phyloP scores from a whole-genome alignment of 2,113 vertebrate genomes.

The Benitochromis conjunctus region DNA sequence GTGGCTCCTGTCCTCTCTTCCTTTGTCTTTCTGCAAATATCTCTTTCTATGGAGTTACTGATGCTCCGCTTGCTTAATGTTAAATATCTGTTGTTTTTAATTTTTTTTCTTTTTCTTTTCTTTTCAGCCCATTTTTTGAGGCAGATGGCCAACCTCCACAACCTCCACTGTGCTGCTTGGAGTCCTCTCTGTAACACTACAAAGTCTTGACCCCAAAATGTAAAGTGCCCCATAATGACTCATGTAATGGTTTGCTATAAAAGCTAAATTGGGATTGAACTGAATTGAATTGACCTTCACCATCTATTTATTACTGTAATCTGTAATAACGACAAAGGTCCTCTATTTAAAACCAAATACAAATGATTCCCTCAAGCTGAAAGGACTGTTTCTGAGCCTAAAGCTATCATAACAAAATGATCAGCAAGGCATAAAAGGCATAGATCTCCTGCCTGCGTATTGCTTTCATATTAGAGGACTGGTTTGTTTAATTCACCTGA shows the following conservation, averaged over 20 bases:
- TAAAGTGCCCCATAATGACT: neutral
- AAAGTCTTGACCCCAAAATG: neutral
- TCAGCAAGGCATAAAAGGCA: neutral
- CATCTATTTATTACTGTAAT: neutral
- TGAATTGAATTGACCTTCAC: neutral
- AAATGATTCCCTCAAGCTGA: neutral
- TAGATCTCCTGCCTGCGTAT: neutral
- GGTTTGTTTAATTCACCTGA: neutral
- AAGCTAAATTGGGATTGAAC: neutral
- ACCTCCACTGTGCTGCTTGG: neutral
- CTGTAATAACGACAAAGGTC: neutral
- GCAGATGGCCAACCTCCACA: neutral
- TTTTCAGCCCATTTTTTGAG: neutral
- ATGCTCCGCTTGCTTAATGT: neutral
- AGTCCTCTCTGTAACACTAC: neutral
- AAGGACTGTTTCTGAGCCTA: neutral
- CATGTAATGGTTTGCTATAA: neutral
- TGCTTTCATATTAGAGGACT: neutral
- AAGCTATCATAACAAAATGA: neutral
- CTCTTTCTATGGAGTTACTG: neutral
- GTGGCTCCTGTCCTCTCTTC: neutral
- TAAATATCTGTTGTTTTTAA: neutral
- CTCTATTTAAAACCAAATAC: neutral
- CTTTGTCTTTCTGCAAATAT: neutral
- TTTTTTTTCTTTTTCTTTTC: neutral